phyloP scores from a whole-genome alignment of 2,113 vertebrate genomes.

The Coracopsis vasa region DNA sequence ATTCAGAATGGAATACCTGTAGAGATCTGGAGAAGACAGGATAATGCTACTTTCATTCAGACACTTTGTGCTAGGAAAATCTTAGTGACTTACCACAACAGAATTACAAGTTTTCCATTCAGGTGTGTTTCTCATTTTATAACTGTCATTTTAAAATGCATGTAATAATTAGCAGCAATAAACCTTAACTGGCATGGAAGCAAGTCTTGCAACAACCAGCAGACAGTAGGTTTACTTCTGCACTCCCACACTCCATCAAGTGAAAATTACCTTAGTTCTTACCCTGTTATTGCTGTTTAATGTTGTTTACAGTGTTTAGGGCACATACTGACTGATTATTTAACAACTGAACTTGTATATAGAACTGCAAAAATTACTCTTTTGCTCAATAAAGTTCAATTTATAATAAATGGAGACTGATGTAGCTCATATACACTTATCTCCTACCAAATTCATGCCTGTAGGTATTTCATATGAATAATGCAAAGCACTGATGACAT shows the following conservation, averaged over 20 bases:
- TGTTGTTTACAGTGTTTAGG: slow-evolving; percentile 65
- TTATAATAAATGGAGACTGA: not conserved
- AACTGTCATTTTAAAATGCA: slow-evolving; percentile 59
- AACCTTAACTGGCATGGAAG: slow-evolving; percentile 58
- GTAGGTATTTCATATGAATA: not conserved
- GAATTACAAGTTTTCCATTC: slow-evolving; percentile 12
- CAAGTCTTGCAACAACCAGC: slow-evolving; percentile 43
- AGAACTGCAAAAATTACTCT: not conserved
- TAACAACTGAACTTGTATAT: slow-evolving; percentile 6
- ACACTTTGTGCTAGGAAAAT: slow-evolving; percentile 32
- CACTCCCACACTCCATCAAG: slow-evolving; percentile 49
- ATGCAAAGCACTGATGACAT: not conserved
- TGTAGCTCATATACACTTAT: not conserved
- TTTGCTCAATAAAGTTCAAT: slow-evolving; percentile 24
- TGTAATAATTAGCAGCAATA: slow-evolving; percentile 67
- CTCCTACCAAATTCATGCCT: not conserved
- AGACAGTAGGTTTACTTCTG: slow-evolving; percentile 57
- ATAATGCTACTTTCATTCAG: not conserved
- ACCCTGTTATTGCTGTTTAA: slow-evolving; percentile 69
- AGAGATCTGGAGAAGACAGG: not conserved
- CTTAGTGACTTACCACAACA: not conserved
- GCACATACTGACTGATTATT: slow-evolving; percentile 46
- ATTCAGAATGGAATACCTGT: not conserved
- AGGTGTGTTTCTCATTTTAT: slow-evolving; percentile 44
- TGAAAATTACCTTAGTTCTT: slow-evolving; percentile 59